Evolutionary conservation across 2,113 vertebrate species (phyloP).

Genomic region (Delphinus delphis): DNA sequence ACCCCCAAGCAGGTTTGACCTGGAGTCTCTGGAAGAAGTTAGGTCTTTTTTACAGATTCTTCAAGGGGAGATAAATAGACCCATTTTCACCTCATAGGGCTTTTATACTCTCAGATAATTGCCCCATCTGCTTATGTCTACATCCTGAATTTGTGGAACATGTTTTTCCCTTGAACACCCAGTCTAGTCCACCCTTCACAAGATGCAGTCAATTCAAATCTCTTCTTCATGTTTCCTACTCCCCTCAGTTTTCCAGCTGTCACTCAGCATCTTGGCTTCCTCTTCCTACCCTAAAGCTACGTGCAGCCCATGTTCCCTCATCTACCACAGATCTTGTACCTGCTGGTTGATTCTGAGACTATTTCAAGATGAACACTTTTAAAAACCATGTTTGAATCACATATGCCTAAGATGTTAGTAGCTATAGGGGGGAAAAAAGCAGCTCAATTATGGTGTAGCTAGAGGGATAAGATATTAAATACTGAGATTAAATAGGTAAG

Average conservation of each 20-base stretch:
- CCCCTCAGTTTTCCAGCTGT: not conserved
- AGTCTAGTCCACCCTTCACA: not conserved
- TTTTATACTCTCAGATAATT: not conserved
- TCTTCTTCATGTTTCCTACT: fast-evolving
- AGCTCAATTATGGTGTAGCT: not conserved
- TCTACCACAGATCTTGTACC: not conserved
- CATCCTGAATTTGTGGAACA: not conserved
- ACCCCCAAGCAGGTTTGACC: not conserved
- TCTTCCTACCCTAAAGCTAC: not conserved
- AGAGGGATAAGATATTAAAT: not conserved
- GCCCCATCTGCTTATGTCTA: not conserved
- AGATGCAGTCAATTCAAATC: not conserved
- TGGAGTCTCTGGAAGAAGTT: not conserved
- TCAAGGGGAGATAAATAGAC: not conserved
- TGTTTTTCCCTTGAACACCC: not conserved
- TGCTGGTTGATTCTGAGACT: not conserved
- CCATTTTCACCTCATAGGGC: fast-evolving
- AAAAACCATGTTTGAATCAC: not conserved
- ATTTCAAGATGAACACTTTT: not conserved
- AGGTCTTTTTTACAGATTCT: not conserved
- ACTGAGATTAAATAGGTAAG: not conserved
- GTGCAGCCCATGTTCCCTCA: not conserved
- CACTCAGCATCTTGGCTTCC: not conserved
- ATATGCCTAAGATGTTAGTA: not conserved
- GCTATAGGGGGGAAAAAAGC: fast-evolving